Percentiles rank a stretch among this genome's conserved stretches.
These are phyloP conservation scores for Julus scanicus DNA, from an alignment of 2,888 invertebrate species.

Conservation along the genomic window DNA sequence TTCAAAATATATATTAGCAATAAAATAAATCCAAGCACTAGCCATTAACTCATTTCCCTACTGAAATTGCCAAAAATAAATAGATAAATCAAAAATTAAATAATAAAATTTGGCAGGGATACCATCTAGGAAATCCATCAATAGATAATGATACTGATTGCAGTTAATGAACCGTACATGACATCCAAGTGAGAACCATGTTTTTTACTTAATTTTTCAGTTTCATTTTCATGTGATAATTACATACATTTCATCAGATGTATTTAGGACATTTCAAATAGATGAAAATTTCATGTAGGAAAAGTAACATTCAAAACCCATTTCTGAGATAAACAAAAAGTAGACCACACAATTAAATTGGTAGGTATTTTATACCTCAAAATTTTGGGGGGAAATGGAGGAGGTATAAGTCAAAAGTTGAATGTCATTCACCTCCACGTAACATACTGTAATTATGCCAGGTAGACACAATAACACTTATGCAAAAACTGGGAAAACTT, in stretches of 20 bases:
- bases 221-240: too few species aligned
- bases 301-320: not conserved
- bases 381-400: not conserved
- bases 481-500: not conserved
- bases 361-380: not conserved
- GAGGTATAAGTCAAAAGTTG: not conserved
- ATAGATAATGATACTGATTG: too few species aligned
- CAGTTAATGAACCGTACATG: too few species aligned
- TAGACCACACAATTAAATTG: not conserved
- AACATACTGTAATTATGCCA: not conserved
- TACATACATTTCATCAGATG: not conserved
- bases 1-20: not conserved
- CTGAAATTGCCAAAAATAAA: conserved; percentile 5
- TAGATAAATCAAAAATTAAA: too few species aligned
- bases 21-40: not conserved
- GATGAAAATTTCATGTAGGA: not conserved
- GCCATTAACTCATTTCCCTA: not conserved
- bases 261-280: not conserved
- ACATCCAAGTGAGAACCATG: too few species aligned
- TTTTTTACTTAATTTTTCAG: too few species aligned
- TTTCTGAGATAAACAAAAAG: not conserved
- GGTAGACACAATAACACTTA: not conserved
- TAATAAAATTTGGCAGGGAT: too few species aligned
- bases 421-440: not conserved
- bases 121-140: too few species aligned